Evolutionary conservation across 2,888 invertebrate species (phyloP), one percentile per base, ranked within the genome.

Genomic region (Lamellibrachia columna): DNA sequence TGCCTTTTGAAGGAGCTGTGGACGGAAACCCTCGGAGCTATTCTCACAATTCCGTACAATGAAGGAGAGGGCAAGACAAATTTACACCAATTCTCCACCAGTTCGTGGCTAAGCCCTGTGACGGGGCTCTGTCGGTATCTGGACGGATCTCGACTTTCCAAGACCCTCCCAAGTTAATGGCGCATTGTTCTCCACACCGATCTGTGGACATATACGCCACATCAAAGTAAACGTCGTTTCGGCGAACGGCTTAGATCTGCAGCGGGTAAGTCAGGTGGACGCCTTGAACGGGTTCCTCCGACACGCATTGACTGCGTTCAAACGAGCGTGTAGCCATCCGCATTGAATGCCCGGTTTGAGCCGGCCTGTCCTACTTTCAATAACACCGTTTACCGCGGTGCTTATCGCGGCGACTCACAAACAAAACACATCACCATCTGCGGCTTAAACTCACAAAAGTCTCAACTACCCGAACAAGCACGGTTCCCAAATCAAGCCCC

Each of bases 121-220:
- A 75, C 75, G 75, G 22, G 6, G 22, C 22, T 11, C 4, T 75
- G 75, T 22, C 75, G n/a, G 75, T 22, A 11, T 11, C 15, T 6
- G 75, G 22, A 15, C 6, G 75, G 22, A 22, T n/a, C 22, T 6
- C 22, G 22, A 6, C 75, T 75, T 75, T 75, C 75, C 75, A 15
- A 75, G 75, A 75, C 75, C 75, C 75, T 75, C 75, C 75, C 75
- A 75, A 75, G 75, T 75, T 75, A 75, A 75, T 75, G 22, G 75
- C 22, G 75, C 75, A 75, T 75, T 75, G 75, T 75, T 75, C 75
- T n/a, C n/a, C 15, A n/a, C 15, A n/a, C 22, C 75, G n/a, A 75
- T 75, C 3, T 22, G 75, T 75, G 75, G 22, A 75, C 75, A 75
- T 75, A n/a, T 75, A n/a, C 75, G 75, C 75, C 75, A 75, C 75